Percentiles rank a stretch among this genome's conserved stretches.
phyloP scores from a whole-genome alignment of 2,888 invertebrate species.

The Caenorhabditis panamensis region DNA sequence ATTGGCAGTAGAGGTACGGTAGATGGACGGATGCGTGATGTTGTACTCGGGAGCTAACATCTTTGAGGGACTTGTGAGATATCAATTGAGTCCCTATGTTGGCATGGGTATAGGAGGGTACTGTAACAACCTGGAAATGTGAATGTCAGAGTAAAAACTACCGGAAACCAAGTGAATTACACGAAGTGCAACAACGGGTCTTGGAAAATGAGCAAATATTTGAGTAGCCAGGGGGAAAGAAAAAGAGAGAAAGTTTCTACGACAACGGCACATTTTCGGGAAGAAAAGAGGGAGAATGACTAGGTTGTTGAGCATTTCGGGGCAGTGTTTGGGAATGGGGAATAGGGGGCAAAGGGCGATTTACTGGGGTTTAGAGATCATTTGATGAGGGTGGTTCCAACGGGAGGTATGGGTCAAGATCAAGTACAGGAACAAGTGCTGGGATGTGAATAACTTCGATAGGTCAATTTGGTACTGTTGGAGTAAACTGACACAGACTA shows the following conservation, averaged over 20 bases:
- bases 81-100: slow-evolving; percentile 22
- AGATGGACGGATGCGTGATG: slow-evolving; percentile 64
- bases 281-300: neutral
- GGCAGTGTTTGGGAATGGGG: neutral
- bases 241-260: slow-evolving; percentile 4
- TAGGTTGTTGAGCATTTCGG: slow-evolving; percentile 31
- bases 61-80: neutral
- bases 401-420: too few species aligned
- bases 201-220: slow-evolving; percentile 15
- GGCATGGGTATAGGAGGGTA: slow-evolving; percentile 17
- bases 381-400: neutral
- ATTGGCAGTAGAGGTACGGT: slow-evolving; percentile 62
- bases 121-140: too few species aligned
- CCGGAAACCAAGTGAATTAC: neutral
- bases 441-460: too few species aligned
- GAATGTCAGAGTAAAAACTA: too few species aligned
- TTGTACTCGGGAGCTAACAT: slow-evolving; percentile 58
- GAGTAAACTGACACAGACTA: too few species aligned
- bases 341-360: neutral
- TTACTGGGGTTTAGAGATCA: neutral
- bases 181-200: neutral
- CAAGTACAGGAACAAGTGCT: too few species aligned
- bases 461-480: too few species aligned
- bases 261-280: neutral
- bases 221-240: neutral